A percentile compares a stretch with the other conserved stretches of the same genome.
Evolutionary conservation across 53 echinoderm and acorn worm species (phyloP).

Genomic region (Arbacia lixula): DNA sequence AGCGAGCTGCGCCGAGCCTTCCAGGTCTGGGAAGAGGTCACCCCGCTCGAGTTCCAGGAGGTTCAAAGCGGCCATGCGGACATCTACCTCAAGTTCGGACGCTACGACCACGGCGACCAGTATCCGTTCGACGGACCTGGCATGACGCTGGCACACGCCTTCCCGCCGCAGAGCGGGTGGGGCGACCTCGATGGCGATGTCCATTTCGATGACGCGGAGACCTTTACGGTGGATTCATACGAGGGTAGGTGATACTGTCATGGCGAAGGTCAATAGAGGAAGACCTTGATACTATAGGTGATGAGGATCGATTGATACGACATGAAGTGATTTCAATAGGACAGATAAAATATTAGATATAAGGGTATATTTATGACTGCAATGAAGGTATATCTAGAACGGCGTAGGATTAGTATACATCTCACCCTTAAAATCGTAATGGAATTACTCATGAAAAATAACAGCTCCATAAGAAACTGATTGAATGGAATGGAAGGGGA

Average conservation of each 20-base stretch:
- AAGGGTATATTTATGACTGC: too few relatives aligned
- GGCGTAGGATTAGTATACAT: too few relatives aligned
- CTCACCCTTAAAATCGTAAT: too few relatives aligned
- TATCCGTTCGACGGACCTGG: constrained; percentile 87
- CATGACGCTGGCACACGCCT: constrained; percentile 84
- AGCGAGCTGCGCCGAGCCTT: constrained; percentile 67
- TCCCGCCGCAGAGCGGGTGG: constrained; percentile 60
- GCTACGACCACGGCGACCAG: constrained; percentile 67
- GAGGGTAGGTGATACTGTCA: constrained; percentile 70
- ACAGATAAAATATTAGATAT: too few relatives aligned
- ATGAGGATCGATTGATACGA: too few relatives aligned
- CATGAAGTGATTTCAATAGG: too few relatives aligned
- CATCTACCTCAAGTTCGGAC: constrained; percentile 78
- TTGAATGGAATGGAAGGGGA: too few relatives aligned
- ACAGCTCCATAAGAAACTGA: too few relatives aligned
- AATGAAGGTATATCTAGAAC: too few relatives aligned
- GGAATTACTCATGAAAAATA: too few relatives aligned
- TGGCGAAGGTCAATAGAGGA: too few relatives aligned
- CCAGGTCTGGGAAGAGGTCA: constrained; percentile 78
- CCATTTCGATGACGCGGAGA: constrained; percentile 91
- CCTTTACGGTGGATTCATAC: constrained; percentile 57
- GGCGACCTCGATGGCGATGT: constrained; percentile 87
- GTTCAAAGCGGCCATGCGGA: constrained; percentile 62
- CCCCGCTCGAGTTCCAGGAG: constrained; percentile 79
- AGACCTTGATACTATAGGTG: too few relatives aligned